Base-by-base conservation (phyloP, 2,797 vertebrate species). In the Malacoraja senta region DNA sequence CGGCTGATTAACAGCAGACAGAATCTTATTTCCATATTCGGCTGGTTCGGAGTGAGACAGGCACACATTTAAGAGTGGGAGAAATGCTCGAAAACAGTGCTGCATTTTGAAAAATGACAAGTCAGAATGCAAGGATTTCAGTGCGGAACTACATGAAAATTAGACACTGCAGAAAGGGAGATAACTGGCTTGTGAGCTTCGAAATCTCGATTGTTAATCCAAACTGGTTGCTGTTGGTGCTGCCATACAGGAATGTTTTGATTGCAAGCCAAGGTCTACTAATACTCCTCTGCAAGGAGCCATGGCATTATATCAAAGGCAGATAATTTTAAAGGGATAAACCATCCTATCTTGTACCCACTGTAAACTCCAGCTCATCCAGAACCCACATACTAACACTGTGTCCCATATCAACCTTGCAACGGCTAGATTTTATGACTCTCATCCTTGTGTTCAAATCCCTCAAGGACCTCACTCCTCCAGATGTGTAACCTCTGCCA, bases 71-170 rank as follows among this genome's bases (percentile, higher is more conserved):
- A 38, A 29, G 65, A 29, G 65, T 92, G 90, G 90, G 90, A 92
- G 90, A 92, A 58, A n/a, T 35, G 71, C 71, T 29, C 32, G 6
- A 76, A 72, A 76, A 72, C 72, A 24, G 26, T 6, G 6, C 72
- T 76, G 71, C 44, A n/a, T 76, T 76, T 17, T 58, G 21, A 76
- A 44, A 65, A 92, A 53, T 21, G 90, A n/a, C 84, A 88, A 32
- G 63, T 35, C 84, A 74, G 72, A 92, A 92, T 44, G 15, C 38
- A 76, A 74, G 24, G 44, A 92, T 76, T 74, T 92, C 72, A 92
- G 90, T 26, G 53, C 8, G 72, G 90, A 76, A 76, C 72, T 74
- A 76, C 71, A 92, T 74, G 71, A 53, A 92, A 92, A 92, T 91
- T n/a, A 74, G 72, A 71, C 24, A 58, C 71, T 92, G 90, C 90